Evolutionary conservation across 2,113 vertebrate species (phyloP).

Genomic region (Monopterus albus): DNA sequence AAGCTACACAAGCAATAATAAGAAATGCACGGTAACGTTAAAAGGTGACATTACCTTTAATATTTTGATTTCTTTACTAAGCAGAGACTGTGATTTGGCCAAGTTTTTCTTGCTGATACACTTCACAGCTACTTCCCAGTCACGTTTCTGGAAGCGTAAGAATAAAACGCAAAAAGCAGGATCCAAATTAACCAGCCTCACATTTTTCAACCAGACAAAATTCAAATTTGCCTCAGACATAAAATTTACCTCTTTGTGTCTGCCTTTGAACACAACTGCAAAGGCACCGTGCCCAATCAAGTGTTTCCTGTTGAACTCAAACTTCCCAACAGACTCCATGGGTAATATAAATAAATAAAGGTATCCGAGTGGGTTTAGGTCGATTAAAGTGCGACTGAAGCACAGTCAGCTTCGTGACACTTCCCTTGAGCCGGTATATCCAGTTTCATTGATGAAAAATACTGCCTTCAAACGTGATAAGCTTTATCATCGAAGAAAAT

Average conservation of each 20-base stretch:
- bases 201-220: neutral
- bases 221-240: neutral
- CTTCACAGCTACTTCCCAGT: slow-evolving; percentile 95
- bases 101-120: slow-evolving; percentile 98
- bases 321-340: slow-evolving; percentile 93
- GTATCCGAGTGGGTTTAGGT: slow-evolving; percentile 47
- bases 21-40: neutral
- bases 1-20: neutral
- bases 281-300: slow-evolving; percentile 96
- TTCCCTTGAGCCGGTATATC: slow-evolving; percentile 65
- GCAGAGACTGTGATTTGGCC: slow-evolving; percentile 92
- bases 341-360: slow-evolving; percentile 36
- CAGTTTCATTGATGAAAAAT: slow-evolving; percentile 73
- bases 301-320: slow-evolving; percentile 96
- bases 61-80: slow-evolving; percentile 98
- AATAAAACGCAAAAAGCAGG: neutral
- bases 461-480: slow-evolving; percentile 61
- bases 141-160: slow-evolving; percentile 85
- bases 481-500: neutral
- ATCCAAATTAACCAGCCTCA: neutral
- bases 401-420: slow-evolving; percentile 47
- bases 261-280: slow-evolving; percentile 96
- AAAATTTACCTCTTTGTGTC: slow-evolving; percentile 90
- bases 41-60: slow-evolving; percentile 87
- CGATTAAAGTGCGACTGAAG: slow-evolving; percentile 39